Base-by-base conservation (phyloP, 2,113 vertebrate species). In the Podarcis raffonei region DNA sequence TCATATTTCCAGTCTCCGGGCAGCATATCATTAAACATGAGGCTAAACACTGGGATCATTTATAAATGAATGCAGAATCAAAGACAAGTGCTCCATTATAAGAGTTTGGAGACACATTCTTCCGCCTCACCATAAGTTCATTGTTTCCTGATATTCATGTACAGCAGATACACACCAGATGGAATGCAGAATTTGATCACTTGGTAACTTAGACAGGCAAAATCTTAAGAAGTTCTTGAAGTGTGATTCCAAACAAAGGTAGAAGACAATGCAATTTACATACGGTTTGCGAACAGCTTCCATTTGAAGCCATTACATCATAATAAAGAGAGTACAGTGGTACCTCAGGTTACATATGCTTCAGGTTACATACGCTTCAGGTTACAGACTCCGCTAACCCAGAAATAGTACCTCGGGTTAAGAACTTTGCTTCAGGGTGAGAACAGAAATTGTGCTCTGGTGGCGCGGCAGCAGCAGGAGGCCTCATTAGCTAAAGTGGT, bases 111-210 rank as follows among this genome's bases (percentile, higher is more conserved):
- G 90, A 91, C 91, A 93, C 91, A 95, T 95, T 95, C 91, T 93
- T 93, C 79, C 30, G 86, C 94, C 96, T 94, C 94, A 94, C 91
- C 91, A 93, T 85, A 91, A 94, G 89, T 91, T 90, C 95, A 94
- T 94, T 95, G 97, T 95, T 97, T 96, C 90, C 92, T 79, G 74
- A 95, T 84, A 82, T 92, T 95, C 95, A 94, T 94, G 95, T 96
- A 92, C 94, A 96, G 95, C 92, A 95, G 95, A 90, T 86, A 92
- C 89, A 91, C 75, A 91, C 75, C 1, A 92, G 81, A 88, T 90
- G 68, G 87, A 95, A 94, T 93, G 89, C 90, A 90, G 88, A 94
- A 85, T 72, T 86, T 65, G 89, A 89, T 93, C n/a, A 0, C 83
- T 53, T 93, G 91, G 95, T 85, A 95, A 94, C 93, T 92, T 81